Evolutionary conservation across 2,888 invertebrate genomes (phyloP), one percentile per base, ranked within the genome.

Genomic region (Schizotus pectinicornis): DNA sequence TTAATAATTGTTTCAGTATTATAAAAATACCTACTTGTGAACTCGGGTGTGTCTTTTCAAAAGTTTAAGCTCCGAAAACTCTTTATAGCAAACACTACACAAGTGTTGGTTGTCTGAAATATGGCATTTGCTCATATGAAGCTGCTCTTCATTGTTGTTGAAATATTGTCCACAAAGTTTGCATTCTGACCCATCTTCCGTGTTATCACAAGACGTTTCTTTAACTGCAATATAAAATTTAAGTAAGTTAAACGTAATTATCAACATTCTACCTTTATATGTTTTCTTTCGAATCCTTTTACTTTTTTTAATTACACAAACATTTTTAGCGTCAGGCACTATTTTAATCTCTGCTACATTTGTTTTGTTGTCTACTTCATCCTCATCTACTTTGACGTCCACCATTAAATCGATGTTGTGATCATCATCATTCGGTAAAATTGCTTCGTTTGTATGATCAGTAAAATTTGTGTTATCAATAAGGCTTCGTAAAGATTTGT

Each of bases 11-110:
- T n/a, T n/a, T n/a, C n/a, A n/a, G n/a, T n/a, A n/a, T n/a, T n/a
- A n/a, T 54, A 30, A 12, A 38, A n/a, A 53, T 34, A 7, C 42
- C 36, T 42, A 68, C 65, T 56, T 67, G 30, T 68, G 68, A 0
- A 58, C 48, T 32, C 62, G 47, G 7, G 60, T 12, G 47, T 68
- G 68, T 11, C 63, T 48, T 56, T 67, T 68, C 6, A 66, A 33
- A 7, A 57, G 12, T 46, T 64, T 62, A 13, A 62, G n/a, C 33
- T 65, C 62, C 9, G 35, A 14, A 54, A 54, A 68, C 50, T 63
- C 51, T 46, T 69, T 68, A 11, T 56, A 58, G 42, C 68, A 68
- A 50, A 56, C 42, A 22, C 43, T 54, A 46, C 68, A 69, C 5
- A 51, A 38, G 37, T 64, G 62, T 34, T 50, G 35, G n/a, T 47